Percentiles rank a stretch among this genome's conserved stretches.
These are phyloP conservation scores for Uropsilus gracilis DNA, from an alignment of 2,113 vertebrate genomes.

Conservation along the genomic window DNA sequence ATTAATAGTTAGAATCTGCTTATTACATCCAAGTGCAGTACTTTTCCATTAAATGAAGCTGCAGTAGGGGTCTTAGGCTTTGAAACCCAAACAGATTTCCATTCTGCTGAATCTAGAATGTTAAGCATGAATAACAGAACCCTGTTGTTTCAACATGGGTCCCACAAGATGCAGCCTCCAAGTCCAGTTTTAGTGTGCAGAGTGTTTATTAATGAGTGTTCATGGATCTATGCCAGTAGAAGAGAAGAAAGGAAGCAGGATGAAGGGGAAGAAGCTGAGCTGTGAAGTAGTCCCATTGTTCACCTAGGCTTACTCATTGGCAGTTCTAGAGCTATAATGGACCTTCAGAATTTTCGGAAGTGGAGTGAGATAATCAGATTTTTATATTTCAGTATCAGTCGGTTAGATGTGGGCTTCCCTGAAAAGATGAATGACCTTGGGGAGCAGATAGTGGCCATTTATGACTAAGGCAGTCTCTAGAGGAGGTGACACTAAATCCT, in stretches of 20 bases:
- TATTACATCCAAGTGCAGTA: slow-evolving; percentile 16
- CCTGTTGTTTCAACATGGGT: background rate
- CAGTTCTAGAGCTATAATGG: background rate
- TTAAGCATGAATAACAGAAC: background rate
- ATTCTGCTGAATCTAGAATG: background rate
- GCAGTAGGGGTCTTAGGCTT: background rate
- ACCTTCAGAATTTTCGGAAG: background rate
- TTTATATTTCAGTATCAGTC: background rate
- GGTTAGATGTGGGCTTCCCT: background rate
- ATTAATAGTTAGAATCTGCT: slow-evolving; percentile 54
- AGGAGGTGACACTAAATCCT: background rate
- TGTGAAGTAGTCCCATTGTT: background rate
- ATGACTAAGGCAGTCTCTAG: background rate
- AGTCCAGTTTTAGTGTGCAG: background rate
- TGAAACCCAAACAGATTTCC: background rate
- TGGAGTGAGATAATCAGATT: background rate
- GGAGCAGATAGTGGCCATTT: background rate
- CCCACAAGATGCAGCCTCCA: background rate
- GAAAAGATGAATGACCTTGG: background rate
- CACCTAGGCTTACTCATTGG: background rate
- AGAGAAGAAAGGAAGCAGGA: background rate
- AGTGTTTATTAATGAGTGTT: background rate
- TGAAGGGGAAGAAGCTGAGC: background rate
- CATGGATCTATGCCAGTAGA: background rate
- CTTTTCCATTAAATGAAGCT: slow-evolving; percentile 30